Evolutionary conservation across 92 coral and sea anemone species (phyloP), one percentile per base, ranked within the genome.

Genomic region (Epizoanthus fatuus): DNA sequence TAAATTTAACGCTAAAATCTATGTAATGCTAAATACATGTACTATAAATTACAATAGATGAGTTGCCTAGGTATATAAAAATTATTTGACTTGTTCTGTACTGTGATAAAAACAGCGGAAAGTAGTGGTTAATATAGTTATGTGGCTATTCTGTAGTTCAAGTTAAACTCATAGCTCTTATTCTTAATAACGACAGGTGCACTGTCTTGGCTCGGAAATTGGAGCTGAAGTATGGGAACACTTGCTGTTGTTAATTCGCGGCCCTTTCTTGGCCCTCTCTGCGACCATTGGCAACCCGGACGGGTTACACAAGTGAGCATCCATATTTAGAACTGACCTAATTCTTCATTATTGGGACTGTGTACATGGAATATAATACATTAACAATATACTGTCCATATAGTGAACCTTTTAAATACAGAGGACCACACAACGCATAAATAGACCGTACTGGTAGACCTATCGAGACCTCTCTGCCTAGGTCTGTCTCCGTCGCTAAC

Each of bases 171-270:
- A 42, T 4, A 42, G 22, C 11, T 54, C 37, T n/a, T 20, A 2
- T 29, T 29, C n/a, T 1, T 53, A 14, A 54, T 13, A 60, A 3
- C 15, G 37, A 1, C 37, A 90, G 93, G 97, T 93, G 65, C 97
- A 93, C 69, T 93, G 97, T 47, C 85, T 93, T 2, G 97, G 97
- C 13, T 72, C 90, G 17, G 97, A 93, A 69, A 88, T 73, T 39
- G 97, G 97, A 4, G 97, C 94, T 12, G 97, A 93, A 85, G 91
- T 86, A 4, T 93, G 97, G 97, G 97, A 93, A 38, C 97, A 93
- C 68, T 88, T 93, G 45, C 82, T 93, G 29, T 86, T 93, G 44
- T 15, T 93, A 74, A 88, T 91, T 65, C 94, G 97, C 16, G 91
- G 92, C 19, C 97, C 97, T 0, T 91, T 93, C 63, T 84, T 93